phyloP scores from a whole-genome alignment of 1,140 invertebrate species.

The Venustaconcha ellipsiformis region DNA sequence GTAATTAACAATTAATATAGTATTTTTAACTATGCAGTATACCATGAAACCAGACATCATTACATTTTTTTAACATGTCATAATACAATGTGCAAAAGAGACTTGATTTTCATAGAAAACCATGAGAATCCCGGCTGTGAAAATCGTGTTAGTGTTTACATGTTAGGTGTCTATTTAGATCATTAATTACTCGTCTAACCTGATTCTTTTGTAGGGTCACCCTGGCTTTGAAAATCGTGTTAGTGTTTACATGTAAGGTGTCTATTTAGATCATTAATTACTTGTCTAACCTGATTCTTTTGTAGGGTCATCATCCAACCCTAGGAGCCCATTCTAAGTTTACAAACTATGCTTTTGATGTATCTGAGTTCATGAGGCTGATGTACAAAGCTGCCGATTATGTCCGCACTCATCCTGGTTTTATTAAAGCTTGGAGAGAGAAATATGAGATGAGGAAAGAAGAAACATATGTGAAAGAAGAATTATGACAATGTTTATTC shows the following conservation, averaged over 20 bases:
- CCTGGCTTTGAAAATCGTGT: neutral
- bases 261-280: neutral
- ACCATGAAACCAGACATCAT: no score
- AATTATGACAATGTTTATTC: slow-evolving; percentile 27
- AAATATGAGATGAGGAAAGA: slow-evolving; percentile 6
- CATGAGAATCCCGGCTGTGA: neutral
- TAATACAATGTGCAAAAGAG: no score
- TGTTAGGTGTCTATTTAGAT: neutral
- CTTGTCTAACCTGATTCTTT: slow-evolving; percentile 27
- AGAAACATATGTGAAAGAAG: slow-evolving; percentile 12
- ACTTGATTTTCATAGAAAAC: neutral
- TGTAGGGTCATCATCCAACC: slow-evolving; percentile 86
- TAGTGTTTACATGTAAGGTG: neutral
- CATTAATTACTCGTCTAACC: neutral
- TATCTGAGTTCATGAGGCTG: slow-evolving; percentile 84
- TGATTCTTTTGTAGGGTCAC: slow-evolving; percentile 75
- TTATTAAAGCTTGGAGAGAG: slow-evolving; percentile 32
- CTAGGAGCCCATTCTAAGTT: slow-evolving; percentile 96
- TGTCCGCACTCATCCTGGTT: slow-evolving; percentile 72
- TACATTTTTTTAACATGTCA: no score
- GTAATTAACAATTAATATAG: no score
- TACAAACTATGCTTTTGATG: slow-evolving; percentile 95
- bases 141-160: neutral
- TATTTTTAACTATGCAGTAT: no score
- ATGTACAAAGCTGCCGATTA: slow-evolving; percentile 80